phyloP scores from a whole-genome alignment of 2,888 invertebrate genomes.

The Chymomyza procnemis region DNA sequence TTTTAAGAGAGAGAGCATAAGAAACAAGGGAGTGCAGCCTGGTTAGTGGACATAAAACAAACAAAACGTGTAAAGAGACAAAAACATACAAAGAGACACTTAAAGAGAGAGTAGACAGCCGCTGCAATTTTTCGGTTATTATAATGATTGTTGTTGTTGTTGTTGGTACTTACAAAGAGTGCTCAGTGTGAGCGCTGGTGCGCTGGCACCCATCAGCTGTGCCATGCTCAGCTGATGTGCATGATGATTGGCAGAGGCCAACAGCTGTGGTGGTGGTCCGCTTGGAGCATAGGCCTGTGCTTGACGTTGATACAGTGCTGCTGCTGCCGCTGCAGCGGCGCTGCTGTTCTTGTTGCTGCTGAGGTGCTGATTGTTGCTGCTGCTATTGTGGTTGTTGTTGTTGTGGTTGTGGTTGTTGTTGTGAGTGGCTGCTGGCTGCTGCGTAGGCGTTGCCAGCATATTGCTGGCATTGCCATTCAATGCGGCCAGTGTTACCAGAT shows the following conservation, averaged over 20 bases:
- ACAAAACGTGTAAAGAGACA: conserved; percentile 2
- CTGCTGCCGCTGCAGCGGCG: conserved; percentile 33
- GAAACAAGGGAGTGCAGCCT: not conserved
- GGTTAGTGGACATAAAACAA: not conserved
- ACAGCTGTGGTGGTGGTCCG: conserved; percentile 35
- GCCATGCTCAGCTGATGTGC: conserved; percentile 53
- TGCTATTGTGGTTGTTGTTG: conserved; percentile 51
- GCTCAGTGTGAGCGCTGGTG: conserved; percentile 73
- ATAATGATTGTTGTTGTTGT: not conserved
- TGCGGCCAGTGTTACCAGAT: conserved; percentile 86
- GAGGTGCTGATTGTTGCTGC: conserved; percentile 32
- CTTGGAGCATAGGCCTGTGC: conserved; percentile 27
- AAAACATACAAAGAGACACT: not conserved
- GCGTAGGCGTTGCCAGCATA: conserved; percentile 45
- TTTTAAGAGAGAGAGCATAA: not conserved
- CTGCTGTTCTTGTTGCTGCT: conserved; percentile 37
- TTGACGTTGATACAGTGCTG: conserved; percentile 37
- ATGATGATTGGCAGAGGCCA: conserved; percentile 41
- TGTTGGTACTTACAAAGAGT: conserved; percentile 78
- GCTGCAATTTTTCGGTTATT: not conserved
- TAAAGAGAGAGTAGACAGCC: not conserved
- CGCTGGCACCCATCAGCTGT: conserved; percentile 65
- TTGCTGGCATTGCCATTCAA: conserved; percentile 44
- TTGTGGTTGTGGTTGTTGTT: conserved; percentile 72
- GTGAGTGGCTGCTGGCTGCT: conserved; percentile 29